These are phyloP conservation scores for Rhingia campestris DNA, from an alignment of 2,888 invertebrate species.

Conservation along the genomic window DNA sequence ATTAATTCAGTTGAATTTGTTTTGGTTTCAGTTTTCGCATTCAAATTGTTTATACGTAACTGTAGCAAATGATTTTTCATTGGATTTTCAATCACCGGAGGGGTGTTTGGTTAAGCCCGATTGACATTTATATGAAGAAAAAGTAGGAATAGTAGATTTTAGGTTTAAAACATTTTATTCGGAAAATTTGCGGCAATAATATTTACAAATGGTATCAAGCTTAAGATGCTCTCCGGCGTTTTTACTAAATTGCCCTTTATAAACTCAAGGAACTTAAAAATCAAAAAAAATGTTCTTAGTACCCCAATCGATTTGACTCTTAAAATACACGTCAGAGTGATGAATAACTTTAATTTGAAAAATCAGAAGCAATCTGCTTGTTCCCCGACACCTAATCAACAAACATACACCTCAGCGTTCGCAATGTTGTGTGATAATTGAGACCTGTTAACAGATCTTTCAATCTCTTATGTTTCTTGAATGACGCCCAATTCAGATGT, in stretches of 20 bases:
- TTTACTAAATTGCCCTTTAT: no score
- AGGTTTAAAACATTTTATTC: not conserved
- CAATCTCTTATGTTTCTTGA: not conserved
- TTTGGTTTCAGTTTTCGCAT: conserved; percentile 25
- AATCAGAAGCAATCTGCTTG: not conserved
- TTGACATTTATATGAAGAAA: not conserved
- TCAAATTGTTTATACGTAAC: conserved; percentile 48
- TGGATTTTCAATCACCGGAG: no score
- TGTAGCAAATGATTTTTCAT: conserved; percentile 34
- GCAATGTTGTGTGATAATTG: not conserved
- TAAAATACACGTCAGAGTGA: no score
- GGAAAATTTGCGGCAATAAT: no score
- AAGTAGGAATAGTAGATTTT: not conserved
- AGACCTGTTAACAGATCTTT: not conserved
- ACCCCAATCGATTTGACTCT: no score
- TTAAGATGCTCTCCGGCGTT: no score
- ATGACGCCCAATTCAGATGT: not conserved
- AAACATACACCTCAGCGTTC: not conserved
- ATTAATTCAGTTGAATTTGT: conserved; percentile 33
- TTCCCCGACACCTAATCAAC: not conserved
- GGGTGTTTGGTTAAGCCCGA: no score
- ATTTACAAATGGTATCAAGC: no score
- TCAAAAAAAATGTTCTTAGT: no score
- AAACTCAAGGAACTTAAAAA: no score
- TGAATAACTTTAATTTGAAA: not conserved